Base-by-base conservation (phyloP, 1,140 invertebrate genomes). In the Eufriesea mexicana region DNA sequence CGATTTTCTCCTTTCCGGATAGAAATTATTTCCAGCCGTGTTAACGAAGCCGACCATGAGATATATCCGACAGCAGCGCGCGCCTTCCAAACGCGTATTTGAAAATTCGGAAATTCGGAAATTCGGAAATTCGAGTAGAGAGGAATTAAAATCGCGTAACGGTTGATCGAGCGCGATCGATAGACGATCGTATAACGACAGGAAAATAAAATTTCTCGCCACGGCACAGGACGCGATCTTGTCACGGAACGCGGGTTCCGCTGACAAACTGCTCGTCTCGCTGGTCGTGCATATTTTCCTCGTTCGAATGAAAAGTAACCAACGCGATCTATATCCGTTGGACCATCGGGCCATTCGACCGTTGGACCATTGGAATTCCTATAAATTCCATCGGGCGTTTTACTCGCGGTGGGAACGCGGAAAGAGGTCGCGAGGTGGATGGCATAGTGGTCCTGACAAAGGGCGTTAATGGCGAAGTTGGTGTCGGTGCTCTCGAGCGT, bases 401-500 rank as follows among this genome's bases (percentile, higher is more conserved):
- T n/a, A 35, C 23, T 67, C 45, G 20, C 55, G 57, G 20, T 79
- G 42, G 23, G 25, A 54, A 61, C 47, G 68, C 9, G 59, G 71
- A 74, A 74, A 72, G 79, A 80, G 70, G 57, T 55, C 59, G 49
- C 47, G n/a, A 16, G 59, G 28, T 42, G 47, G 28, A 28, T n/a
- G 16, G 55, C 10, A 35, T n/a, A 42, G 35, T 18, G 70, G 16
- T 64, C 35, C 61, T 64, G 79, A 80, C 59, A 80, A 80, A 80
- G 70, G 54, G 35, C 47, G 59, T 80, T 80, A 80, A 80, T 80
- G 71, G 79, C 28, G 47, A 74, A 80, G 57, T 74, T 80, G 76
- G 66, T 71, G 76, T 71, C 49, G 78, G 59, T 54, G 70, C 28
- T 47, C 64, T 78, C 76, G 18, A 70, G 64, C 76, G 28, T 78